Conservation (phyloP, 2,888 invertebrate species). For the Molorchus minor region DNA sequence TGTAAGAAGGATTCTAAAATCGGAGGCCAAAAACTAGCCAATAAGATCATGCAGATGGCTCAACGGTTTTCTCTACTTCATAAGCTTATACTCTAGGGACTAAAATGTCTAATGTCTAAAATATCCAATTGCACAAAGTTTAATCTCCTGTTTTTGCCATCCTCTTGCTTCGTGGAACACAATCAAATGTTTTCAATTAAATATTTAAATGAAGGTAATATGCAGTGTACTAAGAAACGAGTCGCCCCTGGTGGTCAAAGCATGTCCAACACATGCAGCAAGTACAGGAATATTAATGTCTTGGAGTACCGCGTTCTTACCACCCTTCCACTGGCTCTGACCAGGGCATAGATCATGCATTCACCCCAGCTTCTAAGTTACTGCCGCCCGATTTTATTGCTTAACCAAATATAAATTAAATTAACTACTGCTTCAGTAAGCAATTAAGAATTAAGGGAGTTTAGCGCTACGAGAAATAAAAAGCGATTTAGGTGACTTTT, state of each 20-base stretch:
- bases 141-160: no score
- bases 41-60: no score
- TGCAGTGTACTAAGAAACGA: no score
- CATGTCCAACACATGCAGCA: conserved; percentile 58
- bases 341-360: conserved; percentile 62
- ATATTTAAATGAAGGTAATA: no score
- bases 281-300: conserved; percentile 63
- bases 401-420: conserved; percentile 64
- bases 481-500: conserved; percentile 61
- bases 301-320: conserved; percentile 62
- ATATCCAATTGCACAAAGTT: no score
- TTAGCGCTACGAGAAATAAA: conserved; percentile 59
- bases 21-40: no score
- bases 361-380: conserved; percentile 54
- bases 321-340: conserved; percentile 60
- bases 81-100: no score
- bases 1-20: no score
- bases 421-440: conserved; percentile 64
- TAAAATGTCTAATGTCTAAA: no score
- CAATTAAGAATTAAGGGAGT: conserved; percentile 63
- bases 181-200: no score
- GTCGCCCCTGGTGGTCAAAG: conserved; percentile 53
- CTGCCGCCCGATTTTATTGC: conserved; percentile 62
- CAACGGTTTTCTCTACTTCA: no score
- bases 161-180: no score